Percentiles rank a stretch among this genome's conserved stretches.
Conservation (phyloP, 2,113 vertebrate species). For the Brachypteracias leptosomus region DNA sequence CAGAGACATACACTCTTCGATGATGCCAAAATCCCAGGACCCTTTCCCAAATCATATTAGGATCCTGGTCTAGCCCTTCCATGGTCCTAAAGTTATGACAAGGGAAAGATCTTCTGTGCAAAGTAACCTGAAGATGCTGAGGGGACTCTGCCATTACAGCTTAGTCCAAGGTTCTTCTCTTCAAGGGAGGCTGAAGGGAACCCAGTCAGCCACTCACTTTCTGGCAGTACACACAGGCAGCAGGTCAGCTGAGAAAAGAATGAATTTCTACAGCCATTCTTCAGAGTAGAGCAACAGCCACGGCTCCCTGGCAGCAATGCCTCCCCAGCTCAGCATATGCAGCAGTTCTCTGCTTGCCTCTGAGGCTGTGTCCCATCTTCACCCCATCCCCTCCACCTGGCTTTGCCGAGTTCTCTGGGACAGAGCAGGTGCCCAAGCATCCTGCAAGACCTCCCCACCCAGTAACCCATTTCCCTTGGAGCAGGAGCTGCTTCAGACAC, state of each 20-base stretch:
- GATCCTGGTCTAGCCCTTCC: background rate
- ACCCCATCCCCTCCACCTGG: background rate
- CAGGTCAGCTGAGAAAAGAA: background rate
- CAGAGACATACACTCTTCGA: background rate
- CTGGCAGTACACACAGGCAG: background rate
- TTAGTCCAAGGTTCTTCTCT: background rate
- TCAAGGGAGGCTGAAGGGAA: background rate
- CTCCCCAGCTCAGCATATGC: accelerated
- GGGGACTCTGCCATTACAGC: background rate
- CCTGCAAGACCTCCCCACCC: background rate
- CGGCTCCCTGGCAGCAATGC: background rate
- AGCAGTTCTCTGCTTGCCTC: background rate
- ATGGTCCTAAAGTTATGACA: background rate
- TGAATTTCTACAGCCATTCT: background rate
- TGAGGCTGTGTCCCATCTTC: background rate
- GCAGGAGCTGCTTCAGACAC: background rate
- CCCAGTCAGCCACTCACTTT: background rate
- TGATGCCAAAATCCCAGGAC: background rate
- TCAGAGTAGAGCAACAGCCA: background rate
- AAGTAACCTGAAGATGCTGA: background rate
- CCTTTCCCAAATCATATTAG: background rate
- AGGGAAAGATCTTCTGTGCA: background rate
- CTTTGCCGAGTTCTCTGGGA: background rate
- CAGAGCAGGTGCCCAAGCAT: background rate
- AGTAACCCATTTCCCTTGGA: background rate